These are phyloP conservation scores for Mirza zaza DNA, from an alignment of 2,113 vertebrate genomes.

Conservation along the genomic window DNA sequence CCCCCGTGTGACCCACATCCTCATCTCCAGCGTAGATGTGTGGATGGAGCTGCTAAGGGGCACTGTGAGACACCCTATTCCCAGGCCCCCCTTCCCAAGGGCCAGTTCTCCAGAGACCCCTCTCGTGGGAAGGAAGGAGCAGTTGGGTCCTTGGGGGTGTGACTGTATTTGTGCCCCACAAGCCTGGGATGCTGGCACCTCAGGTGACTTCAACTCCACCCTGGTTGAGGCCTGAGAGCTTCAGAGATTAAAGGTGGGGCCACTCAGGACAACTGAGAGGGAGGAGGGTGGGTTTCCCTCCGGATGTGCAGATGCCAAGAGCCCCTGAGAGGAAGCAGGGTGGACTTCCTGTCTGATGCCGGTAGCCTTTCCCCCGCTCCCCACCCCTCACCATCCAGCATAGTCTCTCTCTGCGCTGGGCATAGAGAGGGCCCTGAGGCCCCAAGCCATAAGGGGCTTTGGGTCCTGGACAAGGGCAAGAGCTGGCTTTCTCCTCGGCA, in stretches of 20 bases:
- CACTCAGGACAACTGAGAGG: rapidly evolving
- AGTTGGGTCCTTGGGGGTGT: not conserved
- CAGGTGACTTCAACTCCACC: not conserved
- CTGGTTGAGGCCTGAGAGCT: not conserved
- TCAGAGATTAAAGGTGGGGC: not conserved
- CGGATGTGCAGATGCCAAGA: not conserved
- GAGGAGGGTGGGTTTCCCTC: not conserved
- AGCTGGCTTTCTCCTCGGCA: not conserved
- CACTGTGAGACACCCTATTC: not conserved
- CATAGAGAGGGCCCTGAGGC: not conserved
- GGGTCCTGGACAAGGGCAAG: not conserved
- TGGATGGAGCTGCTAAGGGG: not conserved
- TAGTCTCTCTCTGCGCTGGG: rapidly evolving
- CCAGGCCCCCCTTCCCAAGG: not conserved
- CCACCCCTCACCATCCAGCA: not conserved
- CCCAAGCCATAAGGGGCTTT: not conserved
- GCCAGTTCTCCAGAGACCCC: not conserved
- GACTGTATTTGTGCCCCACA: not conserved
- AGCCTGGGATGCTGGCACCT: not conserved
- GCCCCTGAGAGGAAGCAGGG: not conserved
- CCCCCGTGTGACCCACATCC: not conserved
- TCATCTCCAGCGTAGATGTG: not conserved
- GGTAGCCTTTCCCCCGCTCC: not conserved
- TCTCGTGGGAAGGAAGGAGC: not conserved
- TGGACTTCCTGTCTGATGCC: not conserved